Percentiles rank a stretch among this genome's conserved stretches.
Conservation (phyloP, 2,888 invertebrate species). For the Pseudolycoriella hygida region DNA sequence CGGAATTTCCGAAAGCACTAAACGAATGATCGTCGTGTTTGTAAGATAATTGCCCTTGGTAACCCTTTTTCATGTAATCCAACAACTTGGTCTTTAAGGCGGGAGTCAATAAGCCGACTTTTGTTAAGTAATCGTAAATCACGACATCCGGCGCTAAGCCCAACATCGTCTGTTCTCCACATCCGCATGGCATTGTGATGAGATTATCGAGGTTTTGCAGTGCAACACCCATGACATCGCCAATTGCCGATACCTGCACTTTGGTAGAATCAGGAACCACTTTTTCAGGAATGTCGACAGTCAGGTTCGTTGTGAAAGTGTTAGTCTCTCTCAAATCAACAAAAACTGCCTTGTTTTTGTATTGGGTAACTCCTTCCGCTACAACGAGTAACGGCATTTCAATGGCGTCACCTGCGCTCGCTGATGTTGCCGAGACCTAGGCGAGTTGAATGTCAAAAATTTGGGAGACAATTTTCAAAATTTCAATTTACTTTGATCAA, state of each 20-base stretch:
- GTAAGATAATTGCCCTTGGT: conserved; percentile 61
- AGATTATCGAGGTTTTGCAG: conserved; percentile 47
- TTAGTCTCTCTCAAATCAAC: conserved; percentile 44
- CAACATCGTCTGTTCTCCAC: conserved; percentile 49
- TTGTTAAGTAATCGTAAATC: conserved; percentile 45
- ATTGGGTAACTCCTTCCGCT: conserved; percentile 64
- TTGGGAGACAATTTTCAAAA: too few species aligned
- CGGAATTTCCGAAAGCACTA: conserved; percentile 58
- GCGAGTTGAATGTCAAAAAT: too few species aligned
- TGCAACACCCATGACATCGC: conserved; percentile 40
- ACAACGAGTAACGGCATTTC: conserved; percentile 54
- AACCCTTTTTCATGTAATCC: conserved; percentile 39
- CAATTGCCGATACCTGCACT: conserved; percentile 48
- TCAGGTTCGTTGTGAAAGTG: conserved; percentile 38
- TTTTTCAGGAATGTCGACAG: conserved; percentile 56
- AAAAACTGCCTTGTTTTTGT: conserved; percentile 52
- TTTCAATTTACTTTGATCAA: conserved; percentile 54
- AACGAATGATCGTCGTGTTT: conserved; percentile 59
- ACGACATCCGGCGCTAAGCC: conserved; percentile 53
- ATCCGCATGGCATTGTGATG: conserved; percentile 40
- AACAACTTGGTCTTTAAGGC: conserved; percentile 41
- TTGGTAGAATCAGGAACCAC: conserved; percentile 54
- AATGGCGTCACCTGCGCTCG: conserved; percentile 62
- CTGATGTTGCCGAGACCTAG: conserved; percentile 55
- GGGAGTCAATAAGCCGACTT: conserved; percentile 45